Base-by-base conservation (phyloP, 2,888 invertebrate genomes). In the Orthosia gracilis region DNA sequence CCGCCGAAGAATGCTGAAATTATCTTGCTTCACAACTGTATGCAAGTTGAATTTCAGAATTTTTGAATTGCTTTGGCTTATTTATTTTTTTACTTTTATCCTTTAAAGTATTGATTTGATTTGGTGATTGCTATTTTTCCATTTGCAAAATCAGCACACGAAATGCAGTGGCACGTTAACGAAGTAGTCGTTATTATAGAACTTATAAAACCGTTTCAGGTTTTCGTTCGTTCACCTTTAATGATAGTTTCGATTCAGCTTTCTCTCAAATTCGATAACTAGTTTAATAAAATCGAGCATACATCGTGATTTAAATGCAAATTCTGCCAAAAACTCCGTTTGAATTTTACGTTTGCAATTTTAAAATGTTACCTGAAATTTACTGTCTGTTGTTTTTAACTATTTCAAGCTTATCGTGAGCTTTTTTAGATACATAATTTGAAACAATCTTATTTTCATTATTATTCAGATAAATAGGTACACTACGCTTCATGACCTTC, bases 281-380 rank as follows among this genome's bases (percentile, higher is more conserved):
- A 62, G 40, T 63, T 57, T 13, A 31, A n/a, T 52, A 58, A 69
- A 77, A 63, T 76, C 9, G 47, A 63, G 31, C 23, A 18, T 4
- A 13, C 40, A 58, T 26, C 21, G 72, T 54, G 63, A 71, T 76
- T 78, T 54, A 78, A 72, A 76, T 76, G 72, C 79, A 59, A 76
- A 76, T 76, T 17, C 18, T 31, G 26, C 5, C 47, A 40, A 78
- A 78, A 78, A 58, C 18, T 9, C 23, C 23, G 52, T 78, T 49
- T 40, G 23, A 50, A 61, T 61, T 61, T 11, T 26, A 26, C 57
- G 62, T 71, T 63, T 21, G 50, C 57, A 62, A n/a, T 58, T 76
- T 49, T 26, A 49, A 63, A 71, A 26, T 49, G 62, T 52, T 78
- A 49, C 26, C 31, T 47, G 12, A 52, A 70, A 63, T 52, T 57